Base-by-base conservation (phyloP, 1,140 invertebrate genomes). In the Drosophila jambulina region DNA sequence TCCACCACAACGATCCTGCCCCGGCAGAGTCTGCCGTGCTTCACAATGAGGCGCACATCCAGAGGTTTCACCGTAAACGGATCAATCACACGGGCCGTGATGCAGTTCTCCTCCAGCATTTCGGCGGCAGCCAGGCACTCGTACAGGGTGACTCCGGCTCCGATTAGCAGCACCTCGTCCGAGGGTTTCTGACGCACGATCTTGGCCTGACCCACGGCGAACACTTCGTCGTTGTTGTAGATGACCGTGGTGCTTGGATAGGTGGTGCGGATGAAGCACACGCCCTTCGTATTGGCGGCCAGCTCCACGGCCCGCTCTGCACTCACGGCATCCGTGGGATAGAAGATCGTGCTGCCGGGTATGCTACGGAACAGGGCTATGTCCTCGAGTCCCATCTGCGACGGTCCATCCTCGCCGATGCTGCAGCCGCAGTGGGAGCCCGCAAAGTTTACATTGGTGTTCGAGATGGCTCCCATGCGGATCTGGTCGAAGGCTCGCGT, bases 361-460 rank as follows among this genome's bases (percentile, higher is more conserved):
- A 99, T 96, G 19, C 96, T 93, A 51, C 99, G 95, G 95, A 99
- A 99, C 95, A 99, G 95, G 3, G 98, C 97, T 25, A 99, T 93
- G 93, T 99, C 99, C 94, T 99, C 99, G 2, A 99, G 94, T 49
- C 97, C 99, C 99, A 99, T 99, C 94, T 99, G 99, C 53, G 97
- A 99, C 12, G 99, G 99, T 1, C 99, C 99, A 94, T 99, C 99
- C 93, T 99, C 98, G 45, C 98, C 98, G 91, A 97, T 97, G 79
- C 97, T 99, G 25, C 99, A 96, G 62, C 99, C 99, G 93, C 97
- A 98, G 93, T 99, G 99, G 13, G 98, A 99, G 12, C 96, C 96
- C 48, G 95, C 97, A 92, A 99, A 98, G 93, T 99, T 99, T 3
- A 98, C 96, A 93, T 99, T 99, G 1, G 97, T 97, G 94, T 99